Evolutionary conservation across 2,113 vertebrate genomes (phyloP).

Genomic region (Hydropotes inermis): DNA sequence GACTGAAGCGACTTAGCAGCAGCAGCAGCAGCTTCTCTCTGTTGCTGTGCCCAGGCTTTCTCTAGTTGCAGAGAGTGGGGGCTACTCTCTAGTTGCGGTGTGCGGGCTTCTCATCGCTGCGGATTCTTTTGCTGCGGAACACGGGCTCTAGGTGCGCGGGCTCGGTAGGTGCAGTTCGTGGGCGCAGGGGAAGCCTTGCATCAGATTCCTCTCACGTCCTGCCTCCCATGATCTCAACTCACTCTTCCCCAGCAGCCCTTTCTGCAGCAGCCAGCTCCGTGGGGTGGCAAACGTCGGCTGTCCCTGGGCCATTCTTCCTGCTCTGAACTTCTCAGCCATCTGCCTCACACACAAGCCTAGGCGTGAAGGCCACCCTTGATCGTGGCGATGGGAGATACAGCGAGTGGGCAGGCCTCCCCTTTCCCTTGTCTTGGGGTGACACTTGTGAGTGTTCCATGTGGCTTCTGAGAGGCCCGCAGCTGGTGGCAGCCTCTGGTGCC

Average conservation of each 20-base stretch:
- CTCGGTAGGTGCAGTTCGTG: not conserved
- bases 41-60: not conserved
- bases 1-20: too few species aligned
- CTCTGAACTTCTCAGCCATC: not conserved
- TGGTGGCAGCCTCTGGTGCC: not conserved
- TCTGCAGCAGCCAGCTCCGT: accelerated
- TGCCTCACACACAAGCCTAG: not conserved
- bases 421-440: not conserved
- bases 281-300: accelerated
- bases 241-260: not conserved
- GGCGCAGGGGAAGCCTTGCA: accelerated
- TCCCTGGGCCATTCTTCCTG: not conserved
- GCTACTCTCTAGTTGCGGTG: not conserved
- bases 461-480: not conserved
- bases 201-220: accelerated
- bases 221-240: not conserved
- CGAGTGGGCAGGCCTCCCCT: not conserved
- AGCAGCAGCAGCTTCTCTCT: not conserved
- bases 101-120: not conserved
- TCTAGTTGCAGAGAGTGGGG: not conserved
- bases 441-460: not conserved
- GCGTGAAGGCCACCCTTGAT: not conserved
- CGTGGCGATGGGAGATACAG: accelerated
- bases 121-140: not conserved
- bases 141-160: not conserved